Evolutionary conservation across 2,113 vertebrate species (phyloP).

Genomic region (Bubo blakistoni): DNA sequence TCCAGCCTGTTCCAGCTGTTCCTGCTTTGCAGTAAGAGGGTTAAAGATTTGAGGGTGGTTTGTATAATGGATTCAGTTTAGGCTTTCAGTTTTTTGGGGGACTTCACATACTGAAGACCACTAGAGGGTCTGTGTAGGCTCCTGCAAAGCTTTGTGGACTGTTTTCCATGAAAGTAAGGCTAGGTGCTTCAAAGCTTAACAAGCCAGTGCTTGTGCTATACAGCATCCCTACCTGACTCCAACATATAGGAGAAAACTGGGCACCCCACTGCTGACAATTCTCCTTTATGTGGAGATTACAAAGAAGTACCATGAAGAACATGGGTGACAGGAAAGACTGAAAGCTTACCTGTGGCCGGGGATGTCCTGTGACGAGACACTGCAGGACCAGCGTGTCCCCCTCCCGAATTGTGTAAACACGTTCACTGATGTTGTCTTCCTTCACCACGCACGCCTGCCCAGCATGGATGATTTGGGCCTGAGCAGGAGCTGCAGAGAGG

Average conservation of each 20-base stretch:
- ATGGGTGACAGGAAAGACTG: not conserved
- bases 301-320: not conserved
- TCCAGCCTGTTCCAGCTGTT: not conserved
- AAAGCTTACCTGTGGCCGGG: constrained; percentile 87
- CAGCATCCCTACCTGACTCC: not conserved
- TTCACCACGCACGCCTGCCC: constrained; percentile 96
- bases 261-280: not conserved
- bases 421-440: constrained; percentile 96
- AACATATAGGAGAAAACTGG: not conserved
- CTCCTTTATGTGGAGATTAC: accelerated
- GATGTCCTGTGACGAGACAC: constrained; percentile 95
- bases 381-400: constrained; percentile 90
- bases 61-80: not conserved
- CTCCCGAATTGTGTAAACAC: constrained; percentile 97
- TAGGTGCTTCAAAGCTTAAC: not conserved
- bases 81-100: not conserved
- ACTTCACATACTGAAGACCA: not conserved
- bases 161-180: not conserved
- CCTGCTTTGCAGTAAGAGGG: not conserved
- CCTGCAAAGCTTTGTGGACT: not conserved
- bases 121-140: not conserved
- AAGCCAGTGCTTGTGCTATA: not conserved
- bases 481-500: constrained; percentile 84
- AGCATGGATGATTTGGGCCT: constrained; percentile 94
- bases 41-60: not conserved